Base-by-base conservation (phyloP, 2,888 invertebrate genomes). In the Ectobius pallidus region DNA sequence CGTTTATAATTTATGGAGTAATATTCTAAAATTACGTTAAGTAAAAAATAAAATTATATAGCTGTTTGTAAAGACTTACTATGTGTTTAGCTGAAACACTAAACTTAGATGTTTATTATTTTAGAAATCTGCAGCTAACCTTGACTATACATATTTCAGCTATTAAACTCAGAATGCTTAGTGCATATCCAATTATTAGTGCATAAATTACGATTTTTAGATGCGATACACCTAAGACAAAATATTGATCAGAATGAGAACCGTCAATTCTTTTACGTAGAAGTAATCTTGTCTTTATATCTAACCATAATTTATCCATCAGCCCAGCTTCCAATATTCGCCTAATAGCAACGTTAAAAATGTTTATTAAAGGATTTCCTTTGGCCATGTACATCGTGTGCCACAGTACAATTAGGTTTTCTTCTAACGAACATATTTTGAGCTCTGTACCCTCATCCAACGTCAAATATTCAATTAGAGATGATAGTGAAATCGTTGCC, bases 321-420 rank as follows among this genome's bases (percentile, higher is more conserved):
- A 58, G 27, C 1, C 58, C 58, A 7, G 58, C 58, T n/a, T 58
- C 58, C n/a, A 58, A 18, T n/a, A 58, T 30, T n/a, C n/a, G 30
- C 3, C 58, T 3, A 11, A 58, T 58, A 14, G 30, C 32, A 22
- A 2, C n/a, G 30, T 58, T 30, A 16, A 58, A 58, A 16, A 25
- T 58, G 58, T 32, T n/a, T 25, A 14, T 14, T 25, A 58, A 25
- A 30, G 58, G n/a, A 32, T 18, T 58, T 9, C 58, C 58, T 25
- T 58, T 58, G 3, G 58, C 27, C 16, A 58, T 16, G 11, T 58
- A 58, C 27, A 58, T 58, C 9, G 30, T 18, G n/a, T 30, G 30
- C 1, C 30, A 30, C 32, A 58, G 2, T 30, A 14, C 11, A 16
- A n/a, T 16, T 1, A 58, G 6, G n/a, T 58, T 30, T 30, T 58